Base-by-base conservation (phyloP, 2,113 vertebrate species). In the Macrotus californicus region DNA sequence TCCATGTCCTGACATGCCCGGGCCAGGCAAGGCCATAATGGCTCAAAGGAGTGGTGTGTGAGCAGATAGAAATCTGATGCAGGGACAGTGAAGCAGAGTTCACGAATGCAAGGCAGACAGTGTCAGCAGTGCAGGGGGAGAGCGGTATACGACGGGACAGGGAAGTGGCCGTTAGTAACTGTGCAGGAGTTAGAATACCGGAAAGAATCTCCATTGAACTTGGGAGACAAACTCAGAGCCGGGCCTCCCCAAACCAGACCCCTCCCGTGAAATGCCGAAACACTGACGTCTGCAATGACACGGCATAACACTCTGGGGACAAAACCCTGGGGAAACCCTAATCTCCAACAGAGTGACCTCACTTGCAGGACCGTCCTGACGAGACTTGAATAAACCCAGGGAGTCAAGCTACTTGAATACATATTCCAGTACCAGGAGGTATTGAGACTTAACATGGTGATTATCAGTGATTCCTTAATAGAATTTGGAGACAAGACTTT, bases 41-140 rank as follows among this genome's bases (percentile, higher is more conserved):
- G 36, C 36, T 46, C 56, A 66, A 39, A 75, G 54, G n/a, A 91
- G 90, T 19, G 14, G 14, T 41, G 1, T n/a, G 7, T 54, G 26
- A 39, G 9, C 31, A 29, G 7, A 31, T 46, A 4, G 31, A 89
- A 89, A 7, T 52, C 72, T 5, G 29, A 11, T 2, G 21, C 13
- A 70, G 24, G 39, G 34, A n/a, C 11, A 2, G 24, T 2, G 54
- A 31, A 14, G 5, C 13, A 2, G 9, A 11, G 31, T 13, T 80
- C 39, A 7, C 6, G 0, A 34, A 18, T 16, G 3, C 1, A 0
- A 12, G n/a, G 29, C 12, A 43, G 43, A 31, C 24, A 13, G 14
- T 1, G 6, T 16, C 19, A 31, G 34, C 21, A 7, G 8, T 1
- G 4, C 8, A 4, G 8, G 7, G 61, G 31, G 12, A 48, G 34